These are phyloP conservation scores for Drosophila dives DNA, from an alignment of 2,888 invertebrate species.

Conservation along the genomic window DNA sequence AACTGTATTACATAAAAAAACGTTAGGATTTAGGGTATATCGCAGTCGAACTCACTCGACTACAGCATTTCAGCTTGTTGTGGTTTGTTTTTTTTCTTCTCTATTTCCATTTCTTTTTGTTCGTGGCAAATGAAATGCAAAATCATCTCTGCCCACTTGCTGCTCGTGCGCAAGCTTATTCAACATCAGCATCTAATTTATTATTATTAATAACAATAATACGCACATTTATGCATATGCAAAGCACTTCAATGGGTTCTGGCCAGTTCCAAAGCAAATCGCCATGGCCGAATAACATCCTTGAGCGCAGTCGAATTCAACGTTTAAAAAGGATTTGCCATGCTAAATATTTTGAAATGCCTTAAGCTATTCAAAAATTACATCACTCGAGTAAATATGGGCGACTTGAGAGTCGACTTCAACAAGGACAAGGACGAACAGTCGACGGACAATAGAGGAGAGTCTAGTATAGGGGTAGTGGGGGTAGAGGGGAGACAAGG, in stretches of 20 bases:
- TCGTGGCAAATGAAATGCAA: constrained; percentile 41
- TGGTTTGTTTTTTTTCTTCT: neutral
- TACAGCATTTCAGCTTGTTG: neutral
- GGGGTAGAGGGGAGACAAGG: neutral
- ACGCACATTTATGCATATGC: constrained; percentile 64
- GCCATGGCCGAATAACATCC: constrained; percentile 33
- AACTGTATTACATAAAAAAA: neutral
- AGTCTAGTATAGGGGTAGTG: neutral
- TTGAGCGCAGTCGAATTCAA: constrained; percentile 65
- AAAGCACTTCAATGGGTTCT: constrained; percentile 50
- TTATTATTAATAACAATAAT: constrained; percentile 80
- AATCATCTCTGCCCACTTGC: constrained; percentile 17
- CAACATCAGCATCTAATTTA: constrained; percentile 54
- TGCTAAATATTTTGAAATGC: constrained; percentile 78
- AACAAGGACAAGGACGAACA: constrained; percentile 9
- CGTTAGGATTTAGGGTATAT: neutral
- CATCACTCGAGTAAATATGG: constrained; percentile 80
- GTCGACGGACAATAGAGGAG: neutral
- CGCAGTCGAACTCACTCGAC: neutral
- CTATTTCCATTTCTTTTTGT: neutral
- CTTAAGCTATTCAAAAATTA: constrained; percentile 80
- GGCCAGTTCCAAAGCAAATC: constrained; percentile 16
- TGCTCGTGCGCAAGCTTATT: constrained; percentile 18
- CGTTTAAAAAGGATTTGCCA: constrained; percentile 80
- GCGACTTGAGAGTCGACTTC: constrained; percentile 48